A percentile compares a stretch with the other conserved stretches of the same genome.
Conservation (phyloP, 2,797 vertebrate species). For the Hemitrygon akajei region DNA sequence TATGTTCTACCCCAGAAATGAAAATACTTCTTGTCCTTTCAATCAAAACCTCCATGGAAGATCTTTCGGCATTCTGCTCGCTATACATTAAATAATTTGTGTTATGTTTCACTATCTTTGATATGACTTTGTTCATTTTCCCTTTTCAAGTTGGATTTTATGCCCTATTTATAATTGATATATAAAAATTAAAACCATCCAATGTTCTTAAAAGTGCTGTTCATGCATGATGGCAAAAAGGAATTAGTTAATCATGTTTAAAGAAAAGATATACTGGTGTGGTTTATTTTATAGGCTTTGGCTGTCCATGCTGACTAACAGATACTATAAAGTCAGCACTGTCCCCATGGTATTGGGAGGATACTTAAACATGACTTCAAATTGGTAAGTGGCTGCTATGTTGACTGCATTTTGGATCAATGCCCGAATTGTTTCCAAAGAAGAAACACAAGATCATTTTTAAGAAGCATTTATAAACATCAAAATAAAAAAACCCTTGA, state of each 20-base stretch:
- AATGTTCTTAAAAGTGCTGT: not conserved
- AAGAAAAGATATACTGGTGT: not conserved
- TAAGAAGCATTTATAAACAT: not conserved
- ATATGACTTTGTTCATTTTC: not conserved
- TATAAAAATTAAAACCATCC: not conserved
- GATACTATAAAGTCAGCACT: not conserved
- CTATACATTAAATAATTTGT: not conserved
- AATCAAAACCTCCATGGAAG: not conserved
- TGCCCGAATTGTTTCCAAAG: not conserved
- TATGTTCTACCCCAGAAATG: not conserved
- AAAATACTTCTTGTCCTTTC: not conserved
- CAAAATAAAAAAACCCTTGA: not conserved
- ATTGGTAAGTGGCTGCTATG: not conserved
- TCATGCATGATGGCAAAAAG: not conserved
- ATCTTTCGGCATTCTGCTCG: not conserved
- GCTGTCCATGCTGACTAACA: not conserved
- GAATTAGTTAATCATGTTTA: not conserved
- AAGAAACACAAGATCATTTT: not conserved
- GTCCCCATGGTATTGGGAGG: not conserved
- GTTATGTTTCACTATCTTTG: not conserved
- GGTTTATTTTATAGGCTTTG: not conserved
- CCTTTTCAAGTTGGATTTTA: not conserved
- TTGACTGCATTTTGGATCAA: not conserved
- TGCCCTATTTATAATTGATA: not conserved
- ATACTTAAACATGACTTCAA: not conserved